Evolutionary conservation across 2,797 vertebrate genomes (phyloP), one percentile per base, ranked within the genome.

Genomic region (Sebastes vulpes): DNA sequence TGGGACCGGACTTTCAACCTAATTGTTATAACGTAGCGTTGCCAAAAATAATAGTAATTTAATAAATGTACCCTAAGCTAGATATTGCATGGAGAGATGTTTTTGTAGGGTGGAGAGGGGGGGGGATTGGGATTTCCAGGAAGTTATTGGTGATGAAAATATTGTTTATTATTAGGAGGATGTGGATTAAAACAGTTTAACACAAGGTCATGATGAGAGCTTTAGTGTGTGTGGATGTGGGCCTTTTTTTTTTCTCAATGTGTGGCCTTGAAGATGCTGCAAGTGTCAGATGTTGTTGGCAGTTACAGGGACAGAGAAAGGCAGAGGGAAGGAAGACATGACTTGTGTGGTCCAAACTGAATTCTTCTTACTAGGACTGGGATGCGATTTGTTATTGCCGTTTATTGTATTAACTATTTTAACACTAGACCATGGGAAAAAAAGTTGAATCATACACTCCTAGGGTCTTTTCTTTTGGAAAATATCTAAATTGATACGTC

Each of bases 141-240:
- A 86, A 69, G 28, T 50, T 23, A 16, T 16, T 38, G 67, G 64
- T 75, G 60, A 85, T 84, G 50, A 75, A 86, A 89, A 83, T 73
- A 54, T 12, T 65, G 60, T 80, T 81, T 65, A 74, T 85, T 54
- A 77, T 63, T 5, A 4, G 64, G 28, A 66, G 74, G 53, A 67
- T 68, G 63, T 65, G 71, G 71, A 86, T 78, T 74, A 65, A 42
- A 72, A 69, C 12, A 59, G 23, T 4, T 10, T n/a, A 60, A 73
- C 25, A 20, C 5, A 71, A 82, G 70, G 70, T 75, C 60, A 59
- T 16, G 11, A 10, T 0, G 1, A 14, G 9, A 74, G 16, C 10
- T 67, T 66, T 32, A 20, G 53, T 20, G 46, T 52, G 46, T 50
- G 75, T 63, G 32, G 14, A 12, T 25, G 21, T 38, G 16, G 69